phyloP scores from a whole-genome alignment of 2,113 vertebrate species.

The Phodopus roborovskii region DNA sequence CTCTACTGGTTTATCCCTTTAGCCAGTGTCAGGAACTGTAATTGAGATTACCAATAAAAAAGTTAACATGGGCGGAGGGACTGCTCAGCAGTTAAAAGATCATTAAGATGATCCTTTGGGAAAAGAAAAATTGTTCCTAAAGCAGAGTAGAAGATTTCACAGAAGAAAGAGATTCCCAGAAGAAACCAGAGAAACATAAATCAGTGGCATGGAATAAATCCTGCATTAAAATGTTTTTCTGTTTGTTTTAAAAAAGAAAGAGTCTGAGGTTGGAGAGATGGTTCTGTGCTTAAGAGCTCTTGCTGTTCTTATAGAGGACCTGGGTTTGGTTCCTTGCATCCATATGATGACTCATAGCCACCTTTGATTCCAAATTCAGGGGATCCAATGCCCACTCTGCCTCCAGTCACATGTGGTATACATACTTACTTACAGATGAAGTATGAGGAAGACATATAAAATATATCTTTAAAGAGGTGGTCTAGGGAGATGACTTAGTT shows the following conservation, averaged over 20 bases:
- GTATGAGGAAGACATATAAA: background rate
- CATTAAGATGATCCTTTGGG: background rate
- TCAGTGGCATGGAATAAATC: background rate
- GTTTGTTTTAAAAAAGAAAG: background rate
- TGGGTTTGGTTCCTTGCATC: background rate
- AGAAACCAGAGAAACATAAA: background rate
- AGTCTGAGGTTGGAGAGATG: background rate
- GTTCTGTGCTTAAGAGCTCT: background rate
- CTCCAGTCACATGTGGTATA: background rate
- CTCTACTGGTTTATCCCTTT: background rate
- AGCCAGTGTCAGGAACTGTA: background rate
- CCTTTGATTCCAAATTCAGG: background rate
- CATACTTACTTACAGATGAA: background rate
- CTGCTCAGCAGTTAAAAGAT: background rate
- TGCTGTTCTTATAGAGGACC: background rate
- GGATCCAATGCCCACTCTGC: background rate
- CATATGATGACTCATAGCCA: background rate
- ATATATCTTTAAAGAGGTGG: background rate
- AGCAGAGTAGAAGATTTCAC: background rate
- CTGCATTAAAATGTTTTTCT: background rate
- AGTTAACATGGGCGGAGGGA: background rate
- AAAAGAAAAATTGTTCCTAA: background rate
- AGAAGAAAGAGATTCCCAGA: background rate
- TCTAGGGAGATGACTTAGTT: background rate
- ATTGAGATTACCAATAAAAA: background rate